These are phyloP conservation scores for Peromyscus aztecus DNA, from an alignment of 2,797 vertebrate species.

Conservation along the genomic window DNA sequence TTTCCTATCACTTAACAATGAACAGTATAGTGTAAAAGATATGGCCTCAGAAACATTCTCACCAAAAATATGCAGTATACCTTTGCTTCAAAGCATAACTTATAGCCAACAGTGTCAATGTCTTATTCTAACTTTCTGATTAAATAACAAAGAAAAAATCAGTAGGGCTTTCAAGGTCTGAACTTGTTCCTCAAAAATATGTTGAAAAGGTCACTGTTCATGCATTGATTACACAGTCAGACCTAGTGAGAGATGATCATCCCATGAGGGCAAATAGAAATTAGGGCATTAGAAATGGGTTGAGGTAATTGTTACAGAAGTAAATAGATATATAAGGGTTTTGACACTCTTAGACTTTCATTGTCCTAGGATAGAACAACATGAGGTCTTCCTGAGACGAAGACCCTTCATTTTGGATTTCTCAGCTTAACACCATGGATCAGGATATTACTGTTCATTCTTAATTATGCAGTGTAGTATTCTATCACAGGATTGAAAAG, in stretches of 20 bases:
- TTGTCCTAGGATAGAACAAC: background rate
- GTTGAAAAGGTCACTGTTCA: background rate
- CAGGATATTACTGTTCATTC: background rate
- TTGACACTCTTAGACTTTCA: background rate
- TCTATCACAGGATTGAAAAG: background rate
- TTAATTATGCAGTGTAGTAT: background rate
- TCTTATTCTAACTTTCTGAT: background rate
- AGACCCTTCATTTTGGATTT: background rate
- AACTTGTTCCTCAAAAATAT: background rate
- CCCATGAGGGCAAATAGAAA: background rate
- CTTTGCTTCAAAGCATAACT: background rate
- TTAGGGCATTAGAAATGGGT: background rate
- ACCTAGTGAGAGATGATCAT: background rate
- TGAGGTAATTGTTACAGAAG: background rate
- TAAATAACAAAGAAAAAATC: background rate
- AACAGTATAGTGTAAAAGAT: background rate
- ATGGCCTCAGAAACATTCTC: background rate
- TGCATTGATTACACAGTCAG: background rate
- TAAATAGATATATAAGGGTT: too few relatives aligned
- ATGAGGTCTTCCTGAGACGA: background rate
- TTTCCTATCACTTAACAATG: rapidly evolving
- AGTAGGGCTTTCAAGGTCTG: background rate
- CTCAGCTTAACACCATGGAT: rapidly evolving
- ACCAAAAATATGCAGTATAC: background rate
- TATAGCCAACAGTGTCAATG: background rate